These are phyloP conservation scores for Axinella damicornis DNA, from an alignment of 37 sponge, comb jelly and placozoan species.

Conservation along the genomic window DNA sequence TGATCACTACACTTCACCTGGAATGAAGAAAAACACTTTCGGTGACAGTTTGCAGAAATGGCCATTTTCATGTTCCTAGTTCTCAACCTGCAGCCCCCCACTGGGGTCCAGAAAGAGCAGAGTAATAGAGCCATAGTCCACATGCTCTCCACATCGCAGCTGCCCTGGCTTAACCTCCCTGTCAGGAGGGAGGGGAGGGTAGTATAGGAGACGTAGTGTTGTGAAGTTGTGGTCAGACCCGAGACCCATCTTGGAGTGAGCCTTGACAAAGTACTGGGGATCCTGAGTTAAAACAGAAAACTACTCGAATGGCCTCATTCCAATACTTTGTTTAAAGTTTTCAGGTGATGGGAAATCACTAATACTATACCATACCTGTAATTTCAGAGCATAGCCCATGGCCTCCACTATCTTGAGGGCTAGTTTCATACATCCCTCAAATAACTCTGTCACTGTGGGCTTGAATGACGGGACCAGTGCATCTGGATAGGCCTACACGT, in stretches of 20 bases:
- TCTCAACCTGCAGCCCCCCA: slow-evolving; percentile 70
- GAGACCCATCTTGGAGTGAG: slow-evolving; percentile 33
- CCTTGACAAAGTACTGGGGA: slow-evolving; percentile 60
- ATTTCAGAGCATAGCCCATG: slow-evolving; percentile 65
- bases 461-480: slow-evolving; percentile 29
- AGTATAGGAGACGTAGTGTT: slow-evolving; percentile 68
- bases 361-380: slow-evolving; percentile 38
- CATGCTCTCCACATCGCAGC: slow-evolving; percentile 83
- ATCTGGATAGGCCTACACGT: slow-evolving; percentile 48
- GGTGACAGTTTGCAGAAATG: no score
- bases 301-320: no score
- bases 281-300: slow-evolving; percentile 33
- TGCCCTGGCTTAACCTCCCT: slow-evolving; percentile 60
- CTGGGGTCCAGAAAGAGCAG: slow-evolving; percentile 74
- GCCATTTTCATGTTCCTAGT: no score
- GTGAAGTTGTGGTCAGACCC: slow-evolving; percentile 20
- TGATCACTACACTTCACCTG: slow-evolving; percentile 51
- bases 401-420: slow-evolving; percentile 37
- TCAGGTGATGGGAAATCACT: no score
- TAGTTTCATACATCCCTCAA: slow-evolving; percentile 2
- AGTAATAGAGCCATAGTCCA: slow-evolving; percentile 83
- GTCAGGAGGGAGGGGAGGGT: slow-evolving; percentile 59
- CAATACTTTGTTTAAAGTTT: no score
- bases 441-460: slow-evolving; percentile 5
- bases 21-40: background rate